Base-by-base conservation (phyloP, 2,888 invertebrate genomes). In the Drosophila sordidula region DNA sequence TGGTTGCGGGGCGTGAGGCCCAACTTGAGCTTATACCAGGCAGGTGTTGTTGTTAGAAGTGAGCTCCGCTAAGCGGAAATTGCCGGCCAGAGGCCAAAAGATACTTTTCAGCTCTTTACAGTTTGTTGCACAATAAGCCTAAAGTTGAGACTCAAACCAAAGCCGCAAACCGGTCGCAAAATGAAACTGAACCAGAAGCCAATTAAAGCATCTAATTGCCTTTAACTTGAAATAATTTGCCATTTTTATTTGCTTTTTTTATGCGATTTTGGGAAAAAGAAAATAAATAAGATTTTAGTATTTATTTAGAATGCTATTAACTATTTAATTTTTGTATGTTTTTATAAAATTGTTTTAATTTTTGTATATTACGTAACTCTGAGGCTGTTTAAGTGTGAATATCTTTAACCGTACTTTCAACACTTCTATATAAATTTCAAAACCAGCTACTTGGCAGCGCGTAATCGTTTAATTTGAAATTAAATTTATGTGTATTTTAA, bases 61-160 rank as follows among this genome's bases (percentile, higher is more conserved):
- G 55, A 42, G 26, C 54, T 32, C 22, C 52, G 63, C 54, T 66
- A 18, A 65, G 75, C 81, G 80, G 81, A 84, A 80, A 80, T 72
- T 56, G 64, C 26, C 66, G 49, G 46, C 55, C 61, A 51, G 61
- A 59, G 52, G 45, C 52, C 58, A 64, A 50, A 42, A 66, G 46
- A 59, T 44, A 66, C 51, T 38, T 67, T 64, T 55, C 36, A 55
- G 42, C 46, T 54, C 42, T 62, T 52, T 49, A 55, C 56, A 70
- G 62, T 67, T 62, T 63, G 64, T 68, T 74, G 74, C 74, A 70
- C 71, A 75, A 75, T 66, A 67, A 54, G 44, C 55, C 52, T 50
- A 65, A 62, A 62, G 38, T 25, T 70, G 25, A 51, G 59, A 32
- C 47, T 26, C 39, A 12, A 42, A 9, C 9, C 18, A 55, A 45